phyloP scores from a whole-genome alignment of 2,797 vertebrate genomes.

The Enteromius fasciolatus region DNA sequence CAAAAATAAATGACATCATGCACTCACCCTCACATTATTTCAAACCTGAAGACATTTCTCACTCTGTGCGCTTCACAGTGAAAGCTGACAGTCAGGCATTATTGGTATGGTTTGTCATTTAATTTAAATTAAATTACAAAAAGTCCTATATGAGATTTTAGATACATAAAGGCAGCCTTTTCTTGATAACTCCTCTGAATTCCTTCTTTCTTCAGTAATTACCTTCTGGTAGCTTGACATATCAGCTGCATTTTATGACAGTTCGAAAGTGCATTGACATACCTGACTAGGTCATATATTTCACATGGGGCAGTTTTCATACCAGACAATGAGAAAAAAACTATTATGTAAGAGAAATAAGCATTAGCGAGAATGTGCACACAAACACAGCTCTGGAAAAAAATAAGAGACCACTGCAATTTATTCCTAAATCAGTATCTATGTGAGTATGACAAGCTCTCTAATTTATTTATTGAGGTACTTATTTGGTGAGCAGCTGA shows the following conservation, averaged over 20 bases:
- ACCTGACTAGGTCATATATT: neutral
- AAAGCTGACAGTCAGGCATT: neutral
- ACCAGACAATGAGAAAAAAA: neutral
- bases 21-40: neutral
- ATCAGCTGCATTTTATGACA: neutral
- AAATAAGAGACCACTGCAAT: no score
- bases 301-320: neutral
- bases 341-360: neutral
- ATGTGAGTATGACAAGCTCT: no score
- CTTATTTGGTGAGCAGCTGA: no score
- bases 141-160: neutral
- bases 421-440: no score
- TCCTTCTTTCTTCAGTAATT: conserved; percentile 21
- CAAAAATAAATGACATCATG: neutral
- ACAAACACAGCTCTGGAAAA: no score
- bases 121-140: neutral
- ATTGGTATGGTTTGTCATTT: neutral
- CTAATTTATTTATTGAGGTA: no score
- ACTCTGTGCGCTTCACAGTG: neutral
- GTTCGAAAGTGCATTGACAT: neutral
- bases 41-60: neutral
- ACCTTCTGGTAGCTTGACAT: conserved; percentile 22
- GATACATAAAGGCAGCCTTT: conserved; percentile 29
- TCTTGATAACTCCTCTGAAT: conserved; percentile 9
- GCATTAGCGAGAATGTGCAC: neutral